Base-by-base conservation (phyloP, 2,888 invertebrate species). In the Polymixis flavicincta region DNA sequence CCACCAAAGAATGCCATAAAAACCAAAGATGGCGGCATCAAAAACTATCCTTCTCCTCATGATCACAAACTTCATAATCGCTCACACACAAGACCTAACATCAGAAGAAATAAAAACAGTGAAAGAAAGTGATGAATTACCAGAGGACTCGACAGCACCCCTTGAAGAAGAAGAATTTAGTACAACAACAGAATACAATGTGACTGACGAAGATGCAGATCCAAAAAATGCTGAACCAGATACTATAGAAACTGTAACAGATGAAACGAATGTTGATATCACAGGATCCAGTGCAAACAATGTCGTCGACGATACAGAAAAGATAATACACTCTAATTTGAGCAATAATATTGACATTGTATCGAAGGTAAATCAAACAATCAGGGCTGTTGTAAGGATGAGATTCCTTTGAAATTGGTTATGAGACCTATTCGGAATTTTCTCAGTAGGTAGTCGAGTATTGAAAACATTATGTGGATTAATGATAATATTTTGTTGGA, bases 271-370 rank as follows among this genome's bases (percentile, higher is more conserved):
- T 63, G 66, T 70, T 54, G 85, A 84, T 42, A 76, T 85, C 4
- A 89, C 88, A 52, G 77, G 81, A 52, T 75, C 86, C 63, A 87
- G 86, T 19, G 75, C 87, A 74, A 91, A 93, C 88, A 92, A 92
- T 89, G 88, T 88, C 82, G 90, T 93, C 81, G 88, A 87, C 63
- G 85, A 84, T 1, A 71, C 64, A 8, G 88, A 88, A n/a, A 80
- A 64, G 13, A 50, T 11, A 11, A 7, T 69, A 71, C 90, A 91
- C 83, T 60, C 78, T 32, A 88, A 87, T 75, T 72, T 78, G 42
- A 85, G 80, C 65, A 83, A 85, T 75, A 87, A 83, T 78, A 88
- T 88, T 80, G 86, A 88, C 71, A 82, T 67, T 60, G 72, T 64
- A 22, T 68, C 85, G 2, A 88, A 88, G 88, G 84, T 87, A 77